Evolutionary conservation across 1,140 invertebrate species (phyloP).

Genomic region (Acromyrmex charruanus): DNA sequence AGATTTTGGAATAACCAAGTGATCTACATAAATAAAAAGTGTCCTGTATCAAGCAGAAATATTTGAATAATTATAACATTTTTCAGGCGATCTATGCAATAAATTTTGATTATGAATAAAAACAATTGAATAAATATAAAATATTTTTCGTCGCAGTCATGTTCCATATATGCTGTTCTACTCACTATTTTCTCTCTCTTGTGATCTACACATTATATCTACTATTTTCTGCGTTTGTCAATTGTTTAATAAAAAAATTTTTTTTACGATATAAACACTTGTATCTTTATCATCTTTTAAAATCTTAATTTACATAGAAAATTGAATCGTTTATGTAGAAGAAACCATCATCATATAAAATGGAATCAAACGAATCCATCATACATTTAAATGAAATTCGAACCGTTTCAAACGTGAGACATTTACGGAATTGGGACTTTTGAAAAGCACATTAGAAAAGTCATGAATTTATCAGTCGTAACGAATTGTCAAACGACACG

Average conservation of each 20-base stretch:
- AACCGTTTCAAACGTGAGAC: background rate
- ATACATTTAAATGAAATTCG: conserved; percentile 2
- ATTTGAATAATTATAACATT: background rate
- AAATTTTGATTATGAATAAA: background rate
- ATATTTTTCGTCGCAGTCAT: background rate
- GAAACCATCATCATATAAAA: background rate
- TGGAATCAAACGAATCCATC: background rate
- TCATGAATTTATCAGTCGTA: conserved; percentile 29
- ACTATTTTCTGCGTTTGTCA: too few relatives aligned
- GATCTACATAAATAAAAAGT: too few relatives aligned
- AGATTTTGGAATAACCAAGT: background rate
- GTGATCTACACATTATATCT: background rate
- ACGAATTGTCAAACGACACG: conserved; percentile 28
- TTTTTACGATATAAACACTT: background rate
- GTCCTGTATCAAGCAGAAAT: background rate
- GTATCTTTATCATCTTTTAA: background rate
- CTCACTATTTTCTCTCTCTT: too few relatives aligned
- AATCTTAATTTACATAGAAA: background rate
- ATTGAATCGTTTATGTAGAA: background rate
- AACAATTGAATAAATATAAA: background rate
- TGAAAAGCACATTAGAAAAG: conserved; percentile 1
- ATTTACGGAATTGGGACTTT: conserved; percentile 12
- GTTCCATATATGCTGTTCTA: background rate
- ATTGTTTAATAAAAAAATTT: background rate
- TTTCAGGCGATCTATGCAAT: background rate